These are phyloP conservation scores for Malurus elegans DNA, from an alignment of 2,113 vertebrate genomes.

Conservation along the genomic window DNA sequence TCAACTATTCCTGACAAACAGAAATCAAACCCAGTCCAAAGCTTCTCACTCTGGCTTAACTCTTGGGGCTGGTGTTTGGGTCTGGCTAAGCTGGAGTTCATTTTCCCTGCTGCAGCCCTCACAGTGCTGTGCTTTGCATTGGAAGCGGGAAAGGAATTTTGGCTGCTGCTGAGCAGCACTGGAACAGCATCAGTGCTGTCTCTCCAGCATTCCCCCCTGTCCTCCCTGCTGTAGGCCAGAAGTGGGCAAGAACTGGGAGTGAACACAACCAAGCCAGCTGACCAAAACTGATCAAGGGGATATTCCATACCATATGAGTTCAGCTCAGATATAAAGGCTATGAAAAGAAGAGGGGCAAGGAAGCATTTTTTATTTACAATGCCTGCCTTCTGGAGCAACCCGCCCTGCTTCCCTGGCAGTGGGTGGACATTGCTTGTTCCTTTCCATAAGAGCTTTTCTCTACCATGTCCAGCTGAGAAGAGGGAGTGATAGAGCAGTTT, in stretches of 20 bases:
- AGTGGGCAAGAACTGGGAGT: neutral
- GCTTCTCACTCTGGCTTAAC: neutral
- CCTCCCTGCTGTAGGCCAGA: neutral
- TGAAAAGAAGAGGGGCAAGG: too few relatives aligned
- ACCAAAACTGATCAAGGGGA: neutral
- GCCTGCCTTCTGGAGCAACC: neutral
- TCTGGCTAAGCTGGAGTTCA: fast-evolving
- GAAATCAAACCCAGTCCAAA: neutral
- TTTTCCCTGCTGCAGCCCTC: neutral
- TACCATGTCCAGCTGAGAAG: neutral
- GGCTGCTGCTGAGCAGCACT: neutral
- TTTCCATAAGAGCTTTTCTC: neutral
- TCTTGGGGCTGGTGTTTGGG: neutral
- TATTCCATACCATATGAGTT: neutral
- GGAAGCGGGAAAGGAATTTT: neutral
- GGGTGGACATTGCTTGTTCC: neutral
- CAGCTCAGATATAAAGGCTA: neutral
- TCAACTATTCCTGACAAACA: neutral
- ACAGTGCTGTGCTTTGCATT: neutral
- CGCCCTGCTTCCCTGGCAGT: neutral
- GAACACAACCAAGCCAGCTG: neutral
- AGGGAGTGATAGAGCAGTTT: neutral
- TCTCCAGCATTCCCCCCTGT: neutral
- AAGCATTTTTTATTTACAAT: neutral
- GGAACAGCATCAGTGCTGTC: neutral